Percentiles rank a stretch among this genome's conserved stretches.
Conservation (phyloP, 2,797 vertebrate species). For the Sebastolobus altivelis region DNA sequence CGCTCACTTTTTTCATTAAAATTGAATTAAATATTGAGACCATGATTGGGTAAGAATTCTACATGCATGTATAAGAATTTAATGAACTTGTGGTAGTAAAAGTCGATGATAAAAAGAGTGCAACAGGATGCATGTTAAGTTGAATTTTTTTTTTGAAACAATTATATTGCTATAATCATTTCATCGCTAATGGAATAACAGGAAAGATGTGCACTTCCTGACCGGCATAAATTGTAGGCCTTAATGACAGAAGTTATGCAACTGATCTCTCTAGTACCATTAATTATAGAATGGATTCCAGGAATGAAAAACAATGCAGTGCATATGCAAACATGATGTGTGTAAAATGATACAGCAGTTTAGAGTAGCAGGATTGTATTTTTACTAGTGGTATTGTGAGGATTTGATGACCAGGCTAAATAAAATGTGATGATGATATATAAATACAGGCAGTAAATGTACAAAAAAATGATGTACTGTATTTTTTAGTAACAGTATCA, state of each 20-base stretch:
- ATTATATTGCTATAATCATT: background rate
- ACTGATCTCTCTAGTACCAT: conserved; percentile 2
- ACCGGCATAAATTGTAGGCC: conserved; percentile 3
- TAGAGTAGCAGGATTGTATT: background rate
- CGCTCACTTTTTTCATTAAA: background rate
- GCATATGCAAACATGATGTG: conserved; percentile 28
- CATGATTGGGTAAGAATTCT: background rate
- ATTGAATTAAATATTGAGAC: background rate
- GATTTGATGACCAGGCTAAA: background rate
- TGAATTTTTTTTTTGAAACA: background rate
- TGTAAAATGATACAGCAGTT: conserved; percentile 1
- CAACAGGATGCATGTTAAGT: background rate
- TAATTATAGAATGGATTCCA: conserved; percentile 18
- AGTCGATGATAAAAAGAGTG: background rate
- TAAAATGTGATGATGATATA: background rate
- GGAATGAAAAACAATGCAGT: conserved; percentile 9
- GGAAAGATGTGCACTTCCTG: conserved; percentile 12
- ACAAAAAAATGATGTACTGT: background rate
- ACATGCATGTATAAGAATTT: background rate
- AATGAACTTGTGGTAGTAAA: background rate
- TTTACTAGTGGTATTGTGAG: background rate
- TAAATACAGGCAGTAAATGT: background rate
- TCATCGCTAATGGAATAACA: conserved; percentile 1
- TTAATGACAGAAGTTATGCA: conserved; percentile 5
- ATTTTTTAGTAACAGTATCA: background rate